Evolutionary conservation across 2,113 vertebrate species (phyloP), one percentile per base, ranked within the genome.

Genomic region (Raja brachyura): DNA sequence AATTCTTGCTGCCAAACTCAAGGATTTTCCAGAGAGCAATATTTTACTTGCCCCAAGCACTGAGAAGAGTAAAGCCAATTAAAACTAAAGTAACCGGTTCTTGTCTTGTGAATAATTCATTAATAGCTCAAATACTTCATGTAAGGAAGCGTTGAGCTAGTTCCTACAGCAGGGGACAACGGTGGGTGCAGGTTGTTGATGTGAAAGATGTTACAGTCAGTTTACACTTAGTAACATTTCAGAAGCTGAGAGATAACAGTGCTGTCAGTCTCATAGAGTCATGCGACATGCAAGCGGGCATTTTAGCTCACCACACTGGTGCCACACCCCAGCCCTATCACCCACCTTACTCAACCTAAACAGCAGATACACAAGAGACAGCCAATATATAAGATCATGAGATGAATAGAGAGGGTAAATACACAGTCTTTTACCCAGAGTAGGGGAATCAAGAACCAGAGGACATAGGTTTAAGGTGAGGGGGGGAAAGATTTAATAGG

Each of bases 71-170:
- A 28, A 83, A 56, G 48, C 1, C 79, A 83, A 83, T 83, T 83
- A 25, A 83, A 83, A 83, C 25, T 56, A 48, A 83, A 28, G 39
- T 56, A 83, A 83, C 48, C 11, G 79, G 56, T 56, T 81, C 78
- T 56, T 81, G 48, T 83, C 48, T 83, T 56, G 22, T 83, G 79
- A 83, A 83, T 83, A 83, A 83, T 83, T 83, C 54, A 56, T 25
- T 18, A 22, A 83, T 83, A 25, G 6, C 18, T 83, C 79, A 2
- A 11, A 83, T 83, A 83, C 48, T 59, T 59, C 79, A 83, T 8
- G 20, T 8, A 8, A 54, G 16, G 39, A 81, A 81, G 39, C 39
- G 4, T 18, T 48, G 16, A 81, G 39, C 39, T 10, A 4, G 48
- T 3, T 22, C 0, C 2, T 56, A 0, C 48, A 56, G 11, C 0